Evolutionary conservation across 64 coral and sea anemone species (phyloP), one percentile per base, ranked within the genome.

Genomic region (Montipora cactus): DNA sequence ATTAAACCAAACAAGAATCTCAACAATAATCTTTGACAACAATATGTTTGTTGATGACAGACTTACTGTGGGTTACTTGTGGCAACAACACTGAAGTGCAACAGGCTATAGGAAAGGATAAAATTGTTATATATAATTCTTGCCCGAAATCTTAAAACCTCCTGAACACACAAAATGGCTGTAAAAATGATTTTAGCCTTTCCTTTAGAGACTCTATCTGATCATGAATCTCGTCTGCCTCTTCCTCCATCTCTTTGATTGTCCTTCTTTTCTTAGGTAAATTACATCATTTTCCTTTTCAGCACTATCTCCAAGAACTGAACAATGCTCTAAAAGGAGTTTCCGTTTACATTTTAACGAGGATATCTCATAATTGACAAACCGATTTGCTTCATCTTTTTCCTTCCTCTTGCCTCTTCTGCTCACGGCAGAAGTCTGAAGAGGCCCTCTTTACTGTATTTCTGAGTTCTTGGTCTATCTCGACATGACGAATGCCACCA

Each of bases 241-340:
- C 61, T 64, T 15, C 14, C 14, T 64, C 61, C 61, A 64, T 64
- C 11, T 64, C 61, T 64, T 64, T 64, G 61, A 64, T 64, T 64
- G 61, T 88, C 74, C 86, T 75, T 75, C 74, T 75, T 88, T 88
- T 13, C 23, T 88, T 12, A 88, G 10, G 55, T 88, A 68, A 52
- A 88, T 19, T 12, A 88, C 4, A 20, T 75, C 9, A 22, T 49
- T 19, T 61, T 76, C 86, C 62, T 75, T 88, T 49, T 88, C 86
- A 10, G 49, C 86, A 88, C 86, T 88, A 74, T 88, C 67, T 8
- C 55, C 49, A 8, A 88, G 69, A 10, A 47, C 67, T 22, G 47
- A 22, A 49, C 23, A 75, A 23, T 75, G 23, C 25, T 88, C 68
- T 75, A 88, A 22, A 55, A 64, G 10, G 59, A 0, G 59, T 64